Evolutionary conservation across 1,140 invertebrate genomes (phyloP), one percentile per base, ranked within the genome.

Genomic region (Neomicropteryx cornuta): DNA sequence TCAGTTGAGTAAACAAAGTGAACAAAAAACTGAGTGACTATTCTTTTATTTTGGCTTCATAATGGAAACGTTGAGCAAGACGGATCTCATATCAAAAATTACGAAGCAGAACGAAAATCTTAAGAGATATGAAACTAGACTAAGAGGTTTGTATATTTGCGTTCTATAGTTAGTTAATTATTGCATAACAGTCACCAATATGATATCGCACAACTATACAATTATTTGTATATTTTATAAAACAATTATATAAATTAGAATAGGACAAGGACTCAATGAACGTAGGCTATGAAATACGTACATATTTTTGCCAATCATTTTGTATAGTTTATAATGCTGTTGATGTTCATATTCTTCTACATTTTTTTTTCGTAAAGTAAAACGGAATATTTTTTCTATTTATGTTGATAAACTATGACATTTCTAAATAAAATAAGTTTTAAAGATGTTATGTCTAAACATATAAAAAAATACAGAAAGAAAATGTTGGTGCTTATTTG

Each of bases 41-140:
- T 27, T n/a, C 24, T 27, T 27, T 27, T 27, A 8, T 8, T 8
- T 8, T 8, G 24, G 24, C 24, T n/a, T 8, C 24, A 34, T 3
- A 20, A 66, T 66, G 62, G 66, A 68, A 41, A 67, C 63, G 16
- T 44, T 65, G 46, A 62, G 60, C 37, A 68, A 64, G 49, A 59
- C 60, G 45, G 62, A 66, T 28, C 43, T 68, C 21, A 64, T 62
- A 49, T 62, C 62, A 2, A 66, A 62, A 22, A 62, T 68, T 44
- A 63, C 62, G 16, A 68, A 67, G 47, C 72, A 75, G 51, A 72
- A 75, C 30, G 75, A 77, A 47, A 72, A 78, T 51, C 55, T 79
- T 11, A 62, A 60, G 27, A 61, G 74, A 39, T 79, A 77, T 43
- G 73, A 78, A 55, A 70, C 61, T 36, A 62, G 75, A 32, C 58